Conservation (phyloP, 2,797 vertebrate species). For the Chelonia mydas region DNA sequence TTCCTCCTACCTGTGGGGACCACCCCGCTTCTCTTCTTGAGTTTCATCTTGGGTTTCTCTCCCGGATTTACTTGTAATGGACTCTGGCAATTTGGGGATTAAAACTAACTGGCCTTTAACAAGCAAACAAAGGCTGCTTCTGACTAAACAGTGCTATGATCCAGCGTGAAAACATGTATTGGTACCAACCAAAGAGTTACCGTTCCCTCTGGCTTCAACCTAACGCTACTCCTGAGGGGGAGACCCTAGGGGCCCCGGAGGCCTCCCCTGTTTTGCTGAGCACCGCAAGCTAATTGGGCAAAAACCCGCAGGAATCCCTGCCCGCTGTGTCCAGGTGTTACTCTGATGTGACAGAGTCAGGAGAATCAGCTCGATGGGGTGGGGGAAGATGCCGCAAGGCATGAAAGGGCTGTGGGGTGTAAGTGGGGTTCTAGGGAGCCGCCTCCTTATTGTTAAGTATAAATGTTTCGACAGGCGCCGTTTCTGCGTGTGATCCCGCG, state of each 20-base stretch:
- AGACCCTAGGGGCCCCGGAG: too few relatives aligned
- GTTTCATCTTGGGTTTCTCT: constrained; percentile 54
- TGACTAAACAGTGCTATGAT: not conserved
- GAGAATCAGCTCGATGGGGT: not conserved
- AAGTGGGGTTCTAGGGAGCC: not conserved
- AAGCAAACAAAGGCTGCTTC: constrained; percentile 42
- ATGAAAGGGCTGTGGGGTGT: too few relatives aligned
- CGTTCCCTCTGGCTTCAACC: not conserved
- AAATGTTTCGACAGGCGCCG: too few relatives aligned
- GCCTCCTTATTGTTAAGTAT: too few relatives aligned
- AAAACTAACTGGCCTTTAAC: constrained; percentile 38
- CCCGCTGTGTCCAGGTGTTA: not conserved
- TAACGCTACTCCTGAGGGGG: not conserved
- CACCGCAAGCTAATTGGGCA: not conserved
- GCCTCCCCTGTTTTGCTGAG: not conserved
- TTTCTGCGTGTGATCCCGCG: too few relatives aligned
- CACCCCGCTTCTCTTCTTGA: not conserved
- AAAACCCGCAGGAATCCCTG: not conserved
- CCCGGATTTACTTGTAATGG: constrained; percentile 40
- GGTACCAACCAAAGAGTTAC: not conserved
- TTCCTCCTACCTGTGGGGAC: not conserved
- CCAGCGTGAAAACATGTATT: not conserved
- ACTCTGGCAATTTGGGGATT: constrained; percentile 17
- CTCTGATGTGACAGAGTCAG: not conserved
- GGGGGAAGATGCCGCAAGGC: not conserved